A percentile compares a stretch with the other conserved stretches of the same genome.
Conservation (phyloP, 2,888 invertebrate species). For the Nebria brevicollis region DNA sequence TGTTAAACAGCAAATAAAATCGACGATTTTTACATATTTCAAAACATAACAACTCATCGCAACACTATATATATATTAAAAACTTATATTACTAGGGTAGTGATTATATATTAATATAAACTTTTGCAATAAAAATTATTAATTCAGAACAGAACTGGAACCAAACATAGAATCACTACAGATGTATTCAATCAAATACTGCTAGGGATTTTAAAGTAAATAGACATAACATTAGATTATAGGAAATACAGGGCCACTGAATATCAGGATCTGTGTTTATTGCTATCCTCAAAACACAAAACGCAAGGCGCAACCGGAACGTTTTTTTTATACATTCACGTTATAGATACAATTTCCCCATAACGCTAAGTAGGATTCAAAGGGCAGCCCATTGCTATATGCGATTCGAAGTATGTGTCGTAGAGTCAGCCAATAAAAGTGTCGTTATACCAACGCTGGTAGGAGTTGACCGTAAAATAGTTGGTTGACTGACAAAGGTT, state of each 20-base stretch:
- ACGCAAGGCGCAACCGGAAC: neutral
- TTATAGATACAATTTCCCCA: constrained; percentile 39
- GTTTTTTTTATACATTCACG: constrained; percentile 30
- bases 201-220: no score
- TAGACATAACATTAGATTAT: no score
- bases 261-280: constrained; percentile 36
- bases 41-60: no score
- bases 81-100: no score
- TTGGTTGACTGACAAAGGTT: constrained; percentile 21
- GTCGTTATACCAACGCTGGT: neutral
- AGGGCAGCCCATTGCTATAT: constrained; percentile 31
- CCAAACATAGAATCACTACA: no score
- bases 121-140: no score
- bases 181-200: no score
- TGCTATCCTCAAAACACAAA: neutral
- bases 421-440: neutral
- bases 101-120: no score
- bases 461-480: neutral
- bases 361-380: constrained; percentile 41
- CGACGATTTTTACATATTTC: neutral
- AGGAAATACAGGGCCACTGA: constrained; percentile 23
- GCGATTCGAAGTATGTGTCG: constrained; percentile 28
- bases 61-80: no score
- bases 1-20: neutral
- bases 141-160: no score